Percentiles rank a stretch among this genome's conserved stretches.
Conservation (phyloP, 2,888 invertebrate genomes). For the Stenchaetothrips biformis region DNA sequence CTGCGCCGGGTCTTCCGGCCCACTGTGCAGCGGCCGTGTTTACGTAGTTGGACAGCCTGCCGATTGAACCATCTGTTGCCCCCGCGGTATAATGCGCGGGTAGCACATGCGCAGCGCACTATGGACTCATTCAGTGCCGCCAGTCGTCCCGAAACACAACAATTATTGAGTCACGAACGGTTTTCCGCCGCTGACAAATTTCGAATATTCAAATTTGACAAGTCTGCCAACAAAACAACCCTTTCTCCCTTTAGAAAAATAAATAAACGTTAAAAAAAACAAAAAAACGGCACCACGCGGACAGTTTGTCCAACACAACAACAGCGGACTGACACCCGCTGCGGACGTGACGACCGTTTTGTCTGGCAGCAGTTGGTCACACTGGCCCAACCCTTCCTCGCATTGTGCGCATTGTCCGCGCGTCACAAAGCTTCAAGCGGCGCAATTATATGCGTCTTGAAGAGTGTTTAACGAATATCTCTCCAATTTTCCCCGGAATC, state of each 20-base stretch:
- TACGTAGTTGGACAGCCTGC: background rate
- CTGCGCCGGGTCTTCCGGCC: no score
- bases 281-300: background rate
- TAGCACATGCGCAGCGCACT: background rate
- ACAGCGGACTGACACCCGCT: background rate
- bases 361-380: background rate
- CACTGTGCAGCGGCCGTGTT: background rate
- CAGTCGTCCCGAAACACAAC: no score
- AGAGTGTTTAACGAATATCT: slow-evolving; percentile 15
- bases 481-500: background rate
- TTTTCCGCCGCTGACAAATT: no score
- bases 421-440: background rate
- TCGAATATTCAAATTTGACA: no score
- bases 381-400: slow-evolving; percentile 15
- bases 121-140: no score
- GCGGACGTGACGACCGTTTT: background rate
- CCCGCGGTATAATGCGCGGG: background rate
- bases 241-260: background rate
- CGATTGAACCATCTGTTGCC: slow-evolving; percentile 1
- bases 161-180: no score
- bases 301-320: background rate
- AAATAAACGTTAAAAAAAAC: background rate
- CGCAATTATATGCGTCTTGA: background rate
- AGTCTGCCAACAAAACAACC: background rate
- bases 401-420: background rate